phyloP scores from a whole-genome alignment of 2,113 vertebrate species.

The Vicugna pacos region DNA sequence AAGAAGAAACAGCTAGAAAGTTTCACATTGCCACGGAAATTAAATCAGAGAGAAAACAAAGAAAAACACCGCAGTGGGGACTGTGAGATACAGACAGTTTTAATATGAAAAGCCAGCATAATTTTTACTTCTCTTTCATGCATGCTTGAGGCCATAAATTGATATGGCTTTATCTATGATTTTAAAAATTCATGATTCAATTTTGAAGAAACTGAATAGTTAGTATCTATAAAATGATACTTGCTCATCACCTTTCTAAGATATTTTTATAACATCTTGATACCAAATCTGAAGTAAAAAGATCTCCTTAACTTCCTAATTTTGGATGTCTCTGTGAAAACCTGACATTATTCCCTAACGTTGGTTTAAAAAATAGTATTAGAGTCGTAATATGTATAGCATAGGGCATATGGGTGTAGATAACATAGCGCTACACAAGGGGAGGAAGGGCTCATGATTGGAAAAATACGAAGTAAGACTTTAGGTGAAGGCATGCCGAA shows the following conservation, averaged over 20 bases:
- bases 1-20: neutral
- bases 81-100: slow-evolving; percentile 38
- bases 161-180: slow-evolving; percentile 64
- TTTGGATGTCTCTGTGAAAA: slow-evolving; percentile 20
- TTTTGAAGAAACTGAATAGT: slow-evolving; percentile 72
- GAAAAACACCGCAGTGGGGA: slow-evolving; percentile 47
- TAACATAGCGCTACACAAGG: neutral
- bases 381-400: neutral
- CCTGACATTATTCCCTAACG: neutral
- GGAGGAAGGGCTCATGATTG: neutral
- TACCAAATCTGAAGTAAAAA: slow-evolving; percentile 35
- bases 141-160: slow-evolving; percentile 57
- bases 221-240: slow-evolving; percentile 29
- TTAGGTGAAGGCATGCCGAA: rapidly evolving
- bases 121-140: slow-evolving; percentile 72
- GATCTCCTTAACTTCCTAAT: slow-evolving; percentile 15
- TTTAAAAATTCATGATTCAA: slow-evolving; percentile 71
- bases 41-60: slow-evolving; percentile 46
- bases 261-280: slow-evolving; percentile 58
- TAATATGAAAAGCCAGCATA: slow-evolving; percentile 57
- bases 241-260: slow-evolving; percentile 36
- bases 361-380: neutral
- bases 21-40: neutral
- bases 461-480: neutral
- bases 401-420: neutral